phyloP scores from a whole-genome alignment of 2,797 vertebrate species.

The Muscicapa striata region DNA sequence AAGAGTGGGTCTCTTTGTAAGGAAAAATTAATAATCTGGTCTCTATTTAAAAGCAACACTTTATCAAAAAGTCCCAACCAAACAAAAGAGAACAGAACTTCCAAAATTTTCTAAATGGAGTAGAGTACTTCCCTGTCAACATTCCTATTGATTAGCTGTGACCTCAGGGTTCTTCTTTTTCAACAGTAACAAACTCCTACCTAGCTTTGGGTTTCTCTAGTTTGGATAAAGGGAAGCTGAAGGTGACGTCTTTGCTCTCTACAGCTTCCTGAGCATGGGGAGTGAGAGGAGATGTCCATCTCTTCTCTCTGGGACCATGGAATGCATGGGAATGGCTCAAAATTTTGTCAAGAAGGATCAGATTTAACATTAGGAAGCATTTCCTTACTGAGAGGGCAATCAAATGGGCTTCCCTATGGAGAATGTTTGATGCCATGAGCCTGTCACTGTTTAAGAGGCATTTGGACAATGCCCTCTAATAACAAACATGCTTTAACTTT shows the following conservation, averaged over 20 bases:
- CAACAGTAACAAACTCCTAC: neutral
- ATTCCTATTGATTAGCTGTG: neutral
- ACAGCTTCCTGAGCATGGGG: neutral
- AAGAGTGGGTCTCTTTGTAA: neutral
- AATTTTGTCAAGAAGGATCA: rapidly evolving
- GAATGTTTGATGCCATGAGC: rapidly evolving
- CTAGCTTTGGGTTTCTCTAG: neutral
- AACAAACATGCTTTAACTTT: neutral
- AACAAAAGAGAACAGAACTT: neutral
- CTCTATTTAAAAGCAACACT: neutral
- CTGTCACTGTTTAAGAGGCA: neutral
- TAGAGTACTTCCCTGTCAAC: neutral
- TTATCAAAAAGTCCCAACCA: neutral
- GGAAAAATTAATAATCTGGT: neutral
- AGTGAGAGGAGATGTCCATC: neutral
- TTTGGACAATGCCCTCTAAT: neutral
- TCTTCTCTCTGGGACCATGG: neutral
- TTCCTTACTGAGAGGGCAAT: neutral
- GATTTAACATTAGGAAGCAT: neutral
- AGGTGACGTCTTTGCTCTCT: neutral
- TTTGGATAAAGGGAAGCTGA: neutral
- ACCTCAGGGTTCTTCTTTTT: neutral
- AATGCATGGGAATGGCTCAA: rapidly evolving
- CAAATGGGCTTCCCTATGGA: neutral
- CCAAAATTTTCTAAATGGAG: neutral